Base-by-base conservation (phyloP, 2,888 invertebrate species). In the Parnassius apollo region DNA sequence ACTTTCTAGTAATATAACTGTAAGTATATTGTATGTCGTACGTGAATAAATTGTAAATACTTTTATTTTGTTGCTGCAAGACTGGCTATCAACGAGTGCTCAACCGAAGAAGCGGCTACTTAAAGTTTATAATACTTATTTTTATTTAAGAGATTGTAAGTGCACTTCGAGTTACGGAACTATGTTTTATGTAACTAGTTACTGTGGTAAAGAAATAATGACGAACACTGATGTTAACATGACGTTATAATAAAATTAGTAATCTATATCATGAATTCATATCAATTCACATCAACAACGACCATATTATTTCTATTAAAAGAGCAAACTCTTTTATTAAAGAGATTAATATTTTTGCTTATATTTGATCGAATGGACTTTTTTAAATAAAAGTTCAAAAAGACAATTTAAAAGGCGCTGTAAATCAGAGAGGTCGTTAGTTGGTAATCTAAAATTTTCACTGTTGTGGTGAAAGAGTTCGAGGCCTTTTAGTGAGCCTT, bases 131-230 rank as follows among this genome's bases (percentile, higher is more conserved):
- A 86, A 86, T 88, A 86, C 83, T 88, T 83, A 82, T 82, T 77
- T 77, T 83, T 85, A 85, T 81, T 82, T 80, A 76, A 49, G 82
- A 85, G 81, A 76, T 80, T 77, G 82, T 91, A 91, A 91, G 91
- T 91, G 91, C 91, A 91, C 91, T 91, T 91, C 84, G 82, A 86
- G 74, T 86, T 88, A 88, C 74, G 89, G 90, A 91, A 90, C 91
- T 89, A 90, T 86, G 69, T 69, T 75, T 74, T 67, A 74, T 79
- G 75, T 81, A 80, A 76, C 75, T 80, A 82, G 76, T 81, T 67
- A 70, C 68, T 65, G 71, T 69, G 70, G 69, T 66, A 67, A 65
- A 71, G 71, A 71, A 74, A 69, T 67, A 68, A 69, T 64, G 66
- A 66, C 55, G 45, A 55, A 22, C 60, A 49, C 55, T 61, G 53